phyloP scores from a whole-genome alignment of 2,797 vertebrate species.

The Platalea minor region DNA sequence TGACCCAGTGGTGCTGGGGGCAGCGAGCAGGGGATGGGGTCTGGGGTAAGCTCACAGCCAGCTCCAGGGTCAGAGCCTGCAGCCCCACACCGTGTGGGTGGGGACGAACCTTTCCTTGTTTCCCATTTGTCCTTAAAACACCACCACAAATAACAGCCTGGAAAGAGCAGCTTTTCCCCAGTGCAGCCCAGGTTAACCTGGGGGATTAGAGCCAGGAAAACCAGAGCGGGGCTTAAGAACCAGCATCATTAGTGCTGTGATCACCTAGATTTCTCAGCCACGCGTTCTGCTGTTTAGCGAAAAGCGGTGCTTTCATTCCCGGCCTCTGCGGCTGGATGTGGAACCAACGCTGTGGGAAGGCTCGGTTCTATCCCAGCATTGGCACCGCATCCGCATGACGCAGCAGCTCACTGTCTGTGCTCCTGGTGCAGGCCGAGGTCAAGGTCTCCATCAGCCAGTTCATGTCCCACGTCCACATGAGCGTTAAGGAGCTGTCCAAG shows the following conservation, averaged over 20 bases:
- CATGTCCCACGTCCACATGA: constrained; percentile 77
- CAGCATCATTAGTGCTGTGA: accelerated
- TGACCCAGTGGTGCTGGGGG: background rate
- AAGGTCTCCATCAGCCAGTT: constrained; percentile 79
- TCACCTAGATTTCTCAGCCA: background rate
- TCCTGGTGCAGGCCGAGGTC: constrained; percentile 61
- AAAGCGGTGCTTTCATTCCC: background rate
- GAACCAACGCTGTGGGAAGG: accelerated
- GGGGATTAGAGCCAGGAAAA: background rate
- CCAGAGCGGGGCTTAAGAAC: background rate
- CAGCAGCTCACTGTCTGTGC: background rate
- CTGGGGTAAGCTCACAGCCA: background rate
- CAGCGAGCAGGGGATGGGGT: background rate
- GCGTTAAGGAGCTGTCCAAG: constrained; percentile 78
- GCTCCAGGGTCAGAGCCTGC: background rate
- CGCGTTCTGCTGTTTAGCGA: accelerated
- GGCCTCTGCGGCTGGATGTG: background rate
- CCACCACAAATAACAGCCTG: background rate
- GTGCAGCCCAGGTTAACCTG: background rate
- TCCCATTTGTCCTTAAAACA: background rate
- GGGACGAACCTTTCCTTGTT: accelerated
- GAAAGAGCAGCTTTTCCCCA: background rate
- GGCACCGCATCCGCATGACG: accelerated
- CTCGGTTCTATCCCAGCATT: background rate
- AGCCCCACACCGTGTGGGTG: background rate